phyloP scores from a whole-genome alignment of 2,113 vertebrate genomes.

The Pseudorhombus dupliciocellatus region DNA sequence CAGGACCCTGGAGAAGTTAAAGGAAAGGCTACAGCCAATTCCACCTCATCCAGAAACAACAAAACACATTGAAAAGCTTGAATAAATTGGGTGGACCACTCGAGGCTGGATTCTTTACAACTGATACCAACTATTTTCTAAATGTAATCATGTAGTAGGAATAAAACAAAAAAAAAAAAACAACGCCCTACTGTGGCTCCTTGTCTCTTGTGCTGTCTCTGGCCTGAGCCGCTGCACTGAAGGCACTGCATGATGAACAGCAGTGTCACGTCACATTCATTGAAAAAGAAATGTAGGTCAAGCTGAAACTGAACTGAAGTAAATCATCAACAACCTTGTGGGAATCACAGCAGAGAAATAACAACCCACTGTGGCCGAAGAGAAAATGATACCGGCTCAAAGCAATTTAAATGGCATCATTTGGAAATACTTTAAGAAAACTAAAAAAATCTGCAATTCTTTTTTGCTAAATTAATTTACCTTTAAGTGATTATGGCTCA shows the following conservation, averaged over 20 bases:
- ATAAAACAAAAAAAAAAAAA: background rate
- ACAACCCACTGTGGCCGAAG: background rate
- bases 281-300: background rate
- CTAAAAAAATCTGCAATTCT: no score
- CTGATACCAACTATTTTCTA: background rate
- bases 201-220: background rate
- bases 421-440: no score
- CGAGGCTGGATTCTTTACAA: background rate
- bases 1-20: conserved; percentile 34
- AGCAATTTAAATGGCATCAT: no score
- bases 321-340: background rate
- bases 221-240: background rate
- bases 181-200: background rate
- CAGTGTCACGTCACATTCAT: background rate
- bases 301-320: background rate
- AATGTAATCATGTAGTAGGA: background rate
- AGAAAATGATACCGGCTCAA: background rate
- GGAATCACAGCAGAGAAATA: background rate
- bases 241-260: background rate
- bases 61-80: conserved; percentile 7
- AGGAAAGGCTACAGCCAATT: conserved; percentile 18
- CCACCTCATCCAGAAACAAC: background rate
- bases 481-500: no score
- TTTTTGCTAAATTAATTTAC: no score
- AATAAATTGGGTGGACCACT: conserved; percentile 1